These are phyloP conservation scores for Phalloptychus januarius DNA, from an alignment of 2,797 vertebrate genomes.

Conservation along the genomic window DNA sequence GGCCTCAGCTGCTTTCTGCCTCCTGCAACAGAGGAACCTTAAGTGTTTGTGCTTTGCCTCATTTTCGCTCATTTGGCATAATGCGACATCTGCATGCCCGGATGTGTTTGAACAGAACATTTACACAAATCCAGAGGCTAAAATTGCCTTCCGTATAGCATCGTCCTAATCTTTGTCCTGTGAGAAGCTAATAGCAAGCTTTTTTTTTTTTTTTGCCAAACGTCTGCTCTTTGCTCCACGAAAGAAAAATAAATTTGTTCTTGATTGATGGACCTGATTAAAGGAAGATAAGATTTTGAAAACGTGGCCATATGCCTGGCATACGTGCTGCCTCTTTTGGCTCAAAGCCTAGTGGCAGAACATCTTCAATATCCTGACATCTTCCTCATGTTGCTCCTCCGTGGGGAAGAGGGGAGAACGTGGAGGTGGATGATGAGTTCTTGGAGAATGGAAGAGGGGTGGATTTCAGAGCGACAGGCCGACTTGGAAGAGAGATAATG, in stretches of 20 bases:
- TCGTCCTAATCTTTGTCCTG: slow-evolving; percentile 53
- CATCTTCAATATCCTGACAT: slow-evolving; percentile 57
- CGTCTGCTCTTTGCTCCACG: slow-evolving; percentile 26
- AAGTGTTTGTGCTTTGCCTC: slow-evolving; percentile 43
- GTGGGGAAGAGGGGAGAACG: slow-evolving; percentile 9
- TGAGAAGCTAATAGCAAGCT: slow-evolving; percentile 32
- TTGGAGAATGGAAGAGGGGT: slow-evolving; percentile 20
- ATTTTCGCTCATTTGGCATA: slow-evolving; percentile 61
- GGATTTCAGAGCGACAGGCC: slow-evolving; percentile 66
- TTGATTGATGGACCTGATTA: slow-evolving; percentile 69
- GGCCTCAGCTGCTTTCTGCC: slow-evolving; percentile 45
- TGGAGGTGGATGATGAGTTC: slow-evolving; percentile 22
- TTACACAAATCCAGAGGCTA: slow-evolving; percentile 40
- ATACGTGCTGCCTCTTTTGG: slow-evolving; percentile 50
- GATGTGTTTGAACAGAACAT: slow-evolving; percentile 52
- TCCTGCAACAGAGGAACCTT: slow-evolving; percentile 43
- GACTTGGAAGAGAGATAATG: slow-evolving; percentile 71
- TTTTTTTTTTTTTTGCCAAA: slow-evolving; percentile 3
- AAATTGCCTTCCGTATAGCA: slow-evolving; percentile 24
- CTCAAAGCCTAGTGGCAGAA: slow-evolving; percentile 53
- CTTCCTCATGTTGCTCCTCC: slow-evolving; percentile 44
- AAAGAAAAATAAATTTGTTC: slow-evolving; percentile 30
- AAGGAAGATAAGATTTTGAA: slow-evolving; percentile 73
- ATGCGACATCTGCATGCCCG: slow-evolving; percentile 52
- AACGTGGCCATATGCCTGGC: slow-evolving; percentile 65